These are phyloP conservation scores for Lontra canadensis DNA, from an alignment of 2,113 vertebrate species.

Conservation along the genomic window DNA sequence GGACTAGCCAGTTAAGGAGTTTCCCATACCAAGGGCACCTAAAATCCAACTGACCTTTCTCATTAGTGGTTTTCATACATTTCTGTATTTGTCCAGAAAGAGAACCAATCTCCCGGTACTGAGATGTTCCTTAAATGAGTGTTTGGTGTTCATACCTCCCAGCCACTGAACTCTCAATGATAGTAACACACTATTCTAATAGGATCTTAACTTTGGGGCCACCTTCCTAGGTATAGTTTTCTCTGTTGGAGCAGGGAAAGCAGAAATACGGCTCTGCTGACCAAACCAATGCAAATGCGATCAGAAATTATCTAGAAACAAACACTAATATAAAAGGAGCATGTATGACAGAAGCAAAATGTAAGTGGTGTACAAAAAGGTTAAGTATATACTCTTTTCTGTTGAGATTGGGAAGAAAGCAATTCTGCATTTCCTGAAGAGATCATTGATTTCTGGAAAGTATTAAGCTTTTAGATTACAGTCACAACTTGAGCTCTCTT, in stretches of 20 bases:
- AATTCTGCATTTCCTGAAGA: background rate
- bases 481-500: background rate
- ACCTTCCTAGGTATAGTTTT: background rate
- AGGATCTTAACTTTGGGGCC: background rate
- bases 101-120: background rate
- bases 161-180: background rate
- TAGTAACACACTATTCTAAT: background rate
- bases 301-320: background rate
- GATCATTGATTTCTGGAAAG: background rate
- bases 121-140: background rate
- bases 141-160: background rate
- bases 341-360: background rate
- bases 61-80: background rate
- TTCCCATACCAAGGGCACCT: background rate
- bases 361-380: background rate
- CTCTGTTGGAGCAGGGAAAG: background rate
- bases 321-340: background rate
- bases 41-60: background rate
- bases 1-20: fast-evolving
- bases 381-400: background rate
- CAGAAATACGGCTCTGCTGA: background rate
- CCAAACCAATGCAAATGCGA: background rate
- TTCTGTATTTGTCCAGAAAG: background rate
- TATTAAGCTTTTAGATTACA: background rate
- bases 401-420: background rate